These are phyloP conservation scores for Caenorhabditis becei DNA, from an alignment of 2,888 invertebrate species.

Conservation along the genomic window DNA sequence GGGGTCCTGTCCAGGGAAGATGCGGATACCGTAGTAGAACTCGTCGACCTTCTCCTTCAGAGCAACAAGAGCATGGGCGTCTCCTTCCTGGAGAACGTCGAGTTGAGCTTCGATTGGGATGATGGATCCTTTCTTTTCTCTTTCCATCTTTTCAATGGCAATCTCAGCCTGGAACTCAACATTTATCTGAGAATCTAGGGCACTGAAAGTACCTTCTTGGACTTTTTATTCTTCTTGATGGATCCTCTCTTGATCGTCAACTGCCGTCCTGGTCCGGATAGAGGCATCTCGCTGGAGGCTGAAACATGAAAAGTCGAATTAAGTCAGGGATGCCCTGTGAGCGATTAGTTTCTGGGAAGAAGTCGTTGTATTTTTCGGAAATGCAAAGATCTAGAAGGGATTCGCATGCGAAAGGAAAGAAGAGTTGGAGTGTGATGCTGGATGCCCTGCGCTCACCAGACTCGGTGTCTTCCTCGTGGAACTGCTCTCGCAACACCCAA, in stretches of 20 bases:
- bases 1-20: constrained; percentile 96
- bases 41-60: constrained; percentile 88
- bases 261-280: constrained; percentile 78
- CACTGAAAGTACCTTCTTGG: constrained; percentile 62
- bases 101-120: constrained; percentile 51
- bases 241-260: constrained; percentile 71
- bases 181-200: background rate
- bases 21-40: constrained; percentile 91
- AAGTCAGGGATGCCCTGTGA: background rate
- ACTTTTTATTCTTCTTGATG: constrained; percentile 74
- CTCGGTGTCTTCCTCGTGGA: constrained; percentile 47
- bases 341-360: constrained; percentile 20
- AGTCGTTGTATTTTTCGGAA: constrained; percentile 4
- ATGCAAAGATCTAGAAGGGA: constrained; percentile 16
- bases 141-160: constrained; percentile 35
- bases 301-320: constrained; percentile 21
- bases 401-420: constrained; percentile 24
- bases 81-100: constrained; percentile 61
- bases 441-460: constrained; percentile 44
- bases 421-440: background rate
- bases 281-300: constrained; percentile 77
- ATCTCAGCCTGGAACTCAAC: constrained; percentile 34
- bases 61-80: constrained; percentile 64
- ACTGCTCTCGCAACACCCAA: constrained; percentile 55
- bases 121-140: constrained; percentile 54